Percentiles rank a stretch among this genome's conserved stretches.
These are phyloP conservation scores for Hylyphantes graminicola DNA, from an alignment of 1,140 invertebrate genomes.

Conservation along the genomic window DNA sequence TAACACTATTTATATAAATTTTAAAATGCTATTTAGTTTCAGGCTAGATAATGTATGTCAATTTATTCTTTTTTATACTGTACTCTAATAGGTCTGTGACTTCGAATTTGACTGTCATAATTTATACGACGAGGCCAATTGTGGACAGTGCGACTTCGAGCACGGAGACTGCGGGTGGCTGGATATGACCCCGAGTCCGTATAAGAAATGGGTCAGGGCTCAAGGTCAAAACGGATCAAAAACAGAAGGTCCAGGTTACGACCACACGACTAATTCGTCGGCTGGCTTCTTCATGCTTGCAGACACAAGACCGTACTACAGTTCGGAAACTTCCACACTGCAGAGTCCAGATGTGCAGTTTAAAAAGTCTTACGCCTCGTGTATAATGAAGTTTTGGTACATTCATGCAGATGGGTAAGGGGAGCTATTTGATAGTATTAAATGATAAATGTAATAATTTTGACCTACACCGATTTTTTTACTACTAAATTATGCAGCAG, in stretches of 20 bases:
- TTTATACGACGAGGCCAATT: slow-evolving; percentile 58
- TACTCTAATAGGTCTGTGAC: slow-evolving; percentile 41
- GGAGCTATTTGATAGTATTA: too few species aligned
- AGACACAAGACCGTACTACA: background rate
- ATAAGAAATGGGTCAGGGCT: slow-evolving; percentile 18
- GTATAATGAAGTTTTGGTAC: slow-evolving; percentile 59
- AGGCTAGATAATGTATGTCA: too few species aligned
- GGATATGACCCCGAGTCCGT: background rate
- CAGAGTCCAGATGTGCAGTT: slow-evolving; percentile 25
- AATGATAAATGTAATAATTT: too few species aligned
- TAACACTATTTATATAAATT: too few species aligned
- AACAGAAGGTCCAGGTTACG: slow-evolving; percentile 27
- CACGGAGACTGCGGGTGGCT: slow-evolving; percentile 57
- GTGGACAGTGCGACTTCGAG: slow-evolving; percentile 61
- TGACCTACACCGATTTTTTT: too few species aligned
- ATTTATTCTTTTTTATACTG: too few species aligned
- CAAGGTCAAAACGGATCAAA: slow-evolving; percentile 5
- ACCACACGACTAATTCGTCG: slow-evolving; percentile 38
- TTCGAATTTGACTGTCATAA: slow-evolving; percentile 56
- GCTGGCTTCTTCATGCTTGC: slow-evolving; percentile 42
- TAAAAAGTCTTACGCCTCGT: slow-evolving; percentile 55
- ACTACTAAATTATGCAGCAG: too few species aligned
- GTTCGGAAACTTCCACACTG: slow-evolving; percentile 10
- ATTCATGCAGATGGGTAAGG: background rate
- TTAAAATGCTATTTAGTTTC: too few species aligned